A percentile compares a stretch with the other conserved stretches of the same genome.
Conservation (phyloP, 2,888 invertebrate species). For the Callinectes sapidus region DNA sequence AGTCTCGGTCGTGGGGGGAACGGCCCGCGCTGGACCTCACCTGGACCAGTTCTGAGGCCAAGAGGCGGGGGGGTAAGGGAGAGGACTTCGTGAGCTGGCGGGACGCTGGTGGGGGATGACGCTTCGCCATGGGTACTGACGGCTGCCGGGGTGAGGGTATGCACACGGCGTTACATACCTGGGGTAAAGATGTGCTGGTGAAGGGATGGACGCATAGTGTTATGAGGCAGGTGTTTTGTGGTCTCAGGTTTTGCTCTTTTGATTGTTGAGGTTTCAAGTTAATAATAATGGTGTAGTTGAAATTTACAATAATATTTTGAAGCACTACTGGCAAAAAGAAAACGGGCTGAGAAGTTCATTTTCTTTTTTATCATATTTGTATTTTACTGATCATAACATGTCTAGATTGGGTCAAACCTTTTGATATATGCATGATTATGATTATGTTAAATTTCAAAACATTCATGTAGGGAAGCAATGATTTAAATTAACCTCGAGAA, state of each 20-base stretch:
- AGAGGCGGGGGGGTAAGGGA: neutral
- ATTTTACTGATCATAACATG: too few species aligned
- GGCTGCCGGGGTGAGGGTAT: neutral
- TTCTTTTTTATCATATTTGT: too few species aligned
- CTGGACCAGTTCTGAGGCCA: slow-evolving; percentile 30
- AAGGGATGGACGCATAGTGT: neutral
- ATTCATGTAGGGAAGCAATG: too few species aligned
- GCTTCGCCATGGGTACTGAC: neutral
- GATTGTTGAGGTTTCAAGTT: too few species aligned
- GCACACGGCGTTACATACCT: slow-evolving; percentile 18
- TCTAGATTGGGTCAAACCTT: too few species aligned
- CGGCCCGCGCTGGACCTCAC: neutral
- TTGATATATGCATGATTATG: too few species aligned
- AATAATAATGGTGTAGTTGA: too few species aligned
- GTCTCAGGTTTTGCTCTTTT: neutral
- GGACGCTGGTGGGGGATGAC: neutral
- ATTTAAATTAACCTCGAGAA: too few species aligned
- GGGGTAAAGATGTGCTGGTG: neutral
- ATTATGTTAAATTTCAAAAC: too few species aligned
- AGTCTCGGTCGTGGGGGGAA: slow-evolving; percentile 41
- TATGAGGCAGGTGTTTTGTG: neutral
- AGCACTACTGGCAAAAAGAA: too few species aligned
- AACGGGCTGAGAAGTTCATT: too few species aligned
- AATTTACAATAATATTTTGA: too few species aligned
- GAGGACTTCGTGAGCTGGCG: slow-evolving; percentile 31